Base-by-base conservation (phyloP, 37 sponge, comb jelly and placozoan genomes). In the Ianthella basta region DNA sequence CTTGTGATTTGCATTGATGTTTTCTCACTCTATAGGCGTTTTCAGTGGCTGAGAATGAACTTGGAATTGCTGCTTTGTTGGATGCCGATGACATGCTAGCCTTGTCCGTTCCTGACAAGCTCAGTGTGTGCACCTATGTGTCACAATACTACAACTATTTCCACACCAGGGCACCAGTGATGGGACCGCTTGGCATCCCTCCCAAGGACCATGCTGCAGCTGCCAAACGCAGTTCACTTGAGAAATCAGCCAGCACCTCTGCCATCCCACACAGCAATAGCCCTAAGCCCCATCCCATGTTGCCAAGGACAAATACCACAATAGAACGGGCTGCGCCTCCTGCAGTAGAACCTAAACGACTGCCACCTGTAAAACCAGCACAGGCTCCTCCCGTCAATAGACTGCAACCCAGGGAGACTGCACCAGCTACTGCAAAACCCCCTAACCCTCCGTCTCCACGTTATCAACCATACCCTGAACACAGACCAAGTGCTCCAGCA, bases 21-120 rank as follows among this genome's bases (percentile, higher is more conserved):
- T 20, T n/a, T 56, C 33, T 15, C 34, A 35, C n/a, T 59, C 54
- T 59, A 6, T 55, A 95, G 87, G 99, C 99, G 4, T 98, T 96
- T 60, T 44, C 72, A 34, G 88, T 96, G 12, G 99, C 99, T 15
- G 97, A 96, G 29, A 83, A 64, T 2, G 87, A 92, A 60, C 90
- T 98, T 0, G 93, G 88, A n/a, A 89, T 98, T 36, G 88, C 93
- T 1, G 87, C 91, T 18, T 87, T 98, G 44, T 83, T 98, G 61
- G 99, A 98, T 65, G 97, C 94, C 14, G 95, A 92, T 36, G 99
- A 98, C 70, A 93, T 93, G 94, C 91, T 94, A n/a, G 90, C 85
- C 12, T 85, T 98, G 10, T 34, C n/a, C 4, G 84, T 89, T 10
- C 99, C 99, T 14, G 99, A 98, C 80, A 96, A 98, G 69, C 91